phyloP scores from a whole-genome alignment of 2,113 vertebrate genomes.

The Psittacara wagleri region DNA sequence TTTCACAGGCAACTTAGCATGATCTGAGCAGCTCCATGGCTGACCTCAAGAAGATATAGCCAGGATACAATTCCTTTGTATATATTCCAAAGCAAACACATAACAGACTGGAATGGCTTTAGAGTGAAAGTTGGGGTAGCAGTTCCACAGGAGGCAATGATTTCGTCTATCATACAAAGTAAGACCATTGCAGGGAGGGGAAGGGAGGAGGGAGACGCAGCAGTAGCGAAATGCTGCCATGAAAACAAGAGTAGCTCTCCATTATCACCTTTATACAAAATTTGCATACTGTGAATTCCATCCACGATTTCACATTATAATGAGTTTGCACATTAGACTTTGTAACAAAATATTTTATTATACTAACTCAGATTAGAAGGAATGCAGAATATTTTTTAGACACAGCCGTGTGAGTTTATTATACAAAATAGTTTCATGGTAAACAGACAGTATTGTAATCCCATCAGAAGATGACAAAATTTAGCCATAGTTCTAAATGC shows the following conservation, averaged over 20 bases:
- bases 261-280: conserved; percentile 78
- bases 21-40: conserved; percentile 65
- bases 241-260: conserved; percentile 72
- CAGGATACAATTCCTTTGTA: conserved; percentile 59
- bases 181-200: neutral
- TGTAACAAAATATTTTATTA: conserved; percentile 83
- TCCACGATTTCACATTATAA: conserved; percentile 69
- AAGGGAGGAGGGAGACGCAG: neutral
- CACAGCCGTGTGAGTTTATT: conserved; percentile 78
- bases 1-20: conserved; percentile 71
- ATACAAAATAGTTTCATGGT: conserved; percentile 81
- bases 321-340: conserved; percentile 81
- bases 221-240: conserved; percentile 43
- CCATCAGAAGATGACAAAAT: conserved; percentile 80
- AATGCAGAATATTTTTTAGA: conserved; percentile 86
- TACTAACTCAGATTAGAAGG: conserved; percentile 77
- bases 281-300: conserved; percentile 78
- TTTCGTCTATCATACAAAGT: conserved; percentile 7
- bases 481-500: conserved; percentile 88
- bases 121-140: conserved; percentile 45
- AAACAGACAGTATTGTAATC: conserved; percentile 85
- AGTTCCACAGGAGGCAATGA: conserved; percentile 9
- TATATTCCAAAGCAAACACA: conserved; percentile 41
- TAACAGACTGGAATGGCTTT: conserved; percentile 62
- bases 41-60: conserved; percentile 72